These are phyloP conservation scores for Drosophila melanocephala DNA, from an alignment of 2,888 invertebrate genomes.

Conservation along the genomic window DNA sequence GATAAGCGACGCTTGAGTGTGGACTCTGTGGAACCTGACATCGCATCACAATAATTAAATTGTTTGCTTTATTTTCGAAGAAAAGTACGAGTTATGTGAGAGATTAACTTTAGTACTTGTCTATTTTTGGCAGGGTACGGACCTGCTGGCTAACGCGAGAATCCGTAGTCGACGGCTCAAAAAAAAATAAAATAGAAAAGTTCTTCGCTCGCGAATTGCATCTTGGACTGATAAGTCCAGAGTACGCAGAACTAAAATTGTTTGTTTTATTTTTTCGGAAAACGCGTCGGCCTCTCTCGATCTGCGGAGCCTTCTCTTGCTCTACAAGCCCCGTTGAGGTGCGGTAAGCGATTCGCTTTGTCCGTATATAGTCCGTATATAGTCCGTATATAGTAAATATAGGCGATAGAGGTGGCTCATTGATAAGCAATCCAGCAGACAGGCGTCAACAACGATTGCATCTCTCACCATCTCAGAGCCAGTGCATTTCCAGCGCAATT, in stretches of 20 bases:
- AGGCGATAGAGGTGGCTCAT: constrained; percentile 38
- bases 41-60: constrained; percentile 29
- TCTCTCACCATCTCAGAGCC: constrained; percentile 29
- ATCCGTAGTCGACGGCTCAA: constrained; percentile 26
- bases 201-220: constrained; percentile 36
- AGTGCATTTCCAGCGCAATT: constrained; percentile 58
- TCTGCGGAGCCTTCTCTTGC: constrained; percentile 1
- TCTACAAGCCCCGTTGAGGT: constrained; percentile 2
- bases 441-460: constrained; percentile 51
- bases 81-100: constrained; percentile 66
- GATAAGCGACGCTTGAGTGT: constrained; percentile 55
- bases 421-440: constrained; percentile 52
- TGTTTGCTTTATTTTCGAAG: constrained; percentile 57
- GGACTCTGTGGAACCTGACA: constrained; percentile 67
- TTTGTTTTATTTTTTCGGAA: constrained; percentile 27
- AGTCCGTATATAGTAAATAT: constrained; percentile 15
- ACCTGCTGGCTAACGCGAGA: constrained; percentile 71
- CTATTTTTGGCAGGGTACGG: constrained; percentile 78
- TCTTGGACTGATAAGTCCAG: constrained; percentile 32
- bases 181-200: constrained; percentile 1
- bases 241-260: constrained; percentile 8
- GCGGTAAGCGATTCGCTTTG: constrained; percentile 53
- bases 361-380: constrained; percentile 24
- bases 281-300: constrained; percentile 16
- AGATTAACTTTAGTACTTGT: constrained; percentile 66